These are phyloP conservation scores for Tanypteryx hageni DNA, from an alignment of 2,888 invertebrate genomes.

Conservation along the genomic window DNA sequence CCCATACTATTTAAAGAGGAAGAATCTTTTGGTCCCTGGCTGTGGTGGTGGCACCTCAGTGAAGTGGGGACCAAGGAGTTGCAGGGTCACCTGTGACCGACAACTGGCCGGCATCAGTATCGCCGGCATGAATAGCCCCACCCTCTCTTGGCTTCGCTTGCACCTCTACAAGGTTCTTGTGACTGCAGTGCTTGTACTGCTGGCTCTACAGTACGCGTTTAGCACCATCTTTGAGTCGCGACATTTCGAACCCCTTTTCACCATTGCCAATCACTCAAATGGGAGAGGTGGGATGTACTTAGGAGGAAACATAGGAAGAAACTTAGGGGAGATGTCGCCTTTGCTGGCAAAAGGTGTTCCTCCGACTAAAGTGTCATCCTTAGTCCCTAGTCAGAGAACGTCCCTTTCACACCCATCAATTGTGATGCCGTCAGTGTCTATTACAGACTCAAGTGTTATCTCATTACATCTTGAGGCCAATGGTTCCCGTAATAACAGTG, in stretches of 20 bases:
- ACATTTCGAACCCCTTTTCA: conserved; percentile 70
- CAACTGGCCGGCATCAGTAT: conserved; percentile 37
- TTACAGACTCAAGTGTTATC: not conserved
- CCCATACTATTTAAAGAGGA: not conserved
- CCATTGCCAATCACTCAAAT: conserved; percentile 69
- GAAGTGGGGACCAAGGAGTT: conserved; percentile 26
- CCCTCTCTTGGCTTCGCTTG: conserved; percentile 75
- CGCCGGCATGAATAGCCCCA: conserved; percentile 60
- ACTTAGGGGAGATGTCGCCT: conserved; percentile 72
- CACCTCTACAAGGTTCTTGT: conserved; percentile 79
- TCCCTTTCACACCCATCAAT: not conserved
- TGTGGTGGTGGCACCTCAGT: conserved; percentile 58
- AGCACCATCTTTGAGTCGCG: conserved; percentile 80
- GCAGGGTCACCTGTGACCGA: conserved; percentile 56
- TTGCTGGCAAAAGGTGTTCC: conserved; percentile 72
- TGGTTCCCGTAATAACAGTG: conserved; percentile 44
- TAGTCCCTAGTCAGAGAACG: not conserved
- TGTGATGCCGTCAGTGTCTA: conserved; percentile 22
- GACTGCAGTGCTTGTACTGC: conserved; percentile 80
- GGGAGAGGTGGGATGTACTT: conserved; percentile 37
- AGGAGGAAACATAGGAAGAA: conserved; percentile 71
- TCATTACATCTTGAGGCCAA: not conserved
- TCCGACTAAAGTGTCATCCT: conserved; percentile 8
- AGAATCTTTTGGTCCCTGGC: conserved; percentile 49
- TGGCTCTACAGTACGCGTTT: conserved; percentile 84